Conservation (phyloP, 2,113 vertebrate species). For the Petrocephalus microphthalmus region DNA sequence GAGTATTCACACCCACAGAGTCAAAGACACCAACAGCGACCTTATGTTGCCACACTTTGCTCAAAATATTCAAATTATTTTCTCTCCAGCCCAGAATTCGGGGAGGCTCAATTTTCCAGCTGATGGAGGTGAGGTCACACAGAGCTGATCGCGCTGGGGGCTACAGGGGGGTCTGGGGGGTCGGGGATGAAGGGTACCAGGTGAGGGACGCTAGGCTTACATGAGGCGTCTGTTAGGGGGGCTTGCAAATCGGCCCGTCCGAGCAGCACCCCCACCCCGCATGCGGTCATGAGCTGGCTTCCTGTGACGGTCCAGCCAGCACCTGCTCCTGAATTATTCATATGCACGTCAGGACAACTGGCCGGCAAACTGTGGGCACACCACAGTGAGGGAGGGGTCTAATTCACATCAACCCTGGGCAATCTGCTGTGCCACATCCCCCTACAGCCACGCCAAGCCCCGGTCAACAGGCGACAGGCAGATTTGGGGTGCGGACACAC, state of each 20-base stretch:
- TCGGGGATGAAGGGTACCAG: background rate
- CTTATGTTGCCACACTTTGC: background rate
- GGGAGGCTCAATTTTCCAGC: background rate
- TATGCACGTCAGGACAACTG: constrained; percentile 38
- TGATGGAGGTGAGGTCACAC: background rate
- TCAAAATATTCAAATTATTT: background rate
- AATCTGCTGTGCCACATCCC: background rate
- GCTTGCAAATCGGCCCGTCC: background rate
- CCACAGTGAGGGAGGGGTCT: constrained; percentile 40
- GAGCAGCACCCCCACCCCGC: background rate
- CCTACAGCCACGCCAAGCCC: background rate
- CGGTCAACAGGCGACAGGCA: background rate
- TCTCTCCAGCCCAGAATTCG: background rate
- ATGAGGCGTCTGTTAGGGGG: constrained; percentile 34
- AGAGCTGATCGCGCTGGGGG: background rate
- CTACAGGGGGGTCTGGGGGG: background rate
- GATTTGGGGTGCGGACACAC: constrained; percentile 22
- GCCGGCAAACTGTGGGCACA: constrained; percentile 41
- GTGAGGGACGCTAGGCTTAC: constrained; percentile 6
- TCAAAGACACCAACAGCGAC: background rate
- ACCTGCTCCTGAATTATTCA: constrained; percentile 57
- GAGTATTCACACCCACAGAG: background rate
- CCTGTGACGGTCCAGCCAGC: constrained; percentile 40
- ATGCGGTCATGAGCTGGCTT: constrained; percentile 19
- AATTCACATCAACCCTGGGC: constrained; percentile 47